A percentile compares a stretch with the other conserved stretches of the same genome.
Evolutionary conservation across 1,140 invertebrate genomes (phyloP).

Genomic region (Apis laboriosa): DNA sequence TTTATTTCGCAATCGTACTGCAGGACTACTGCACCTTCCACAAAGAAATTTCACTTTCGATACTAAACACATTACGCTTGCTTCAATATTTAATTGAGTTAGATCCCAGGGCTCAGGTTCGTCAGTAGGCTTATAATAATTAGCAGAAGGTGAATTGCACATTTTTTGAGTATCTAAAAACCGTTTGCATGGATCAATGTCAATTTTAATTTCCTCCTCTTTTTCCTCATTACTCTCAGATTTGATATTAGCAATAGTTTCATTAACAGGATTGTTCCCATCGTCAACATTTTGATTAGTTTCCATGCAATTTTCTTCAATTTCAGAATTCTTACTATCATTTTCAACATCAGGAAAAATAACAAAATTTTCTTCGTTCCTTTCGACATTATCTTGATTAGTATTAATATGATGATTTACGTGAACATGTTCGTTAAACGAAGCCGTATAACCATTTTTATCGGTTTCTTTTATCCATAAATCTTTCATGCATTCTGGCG

Average conservation of each 20-base stretch:
- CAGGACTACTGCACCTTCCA: slow-evolving; percentile 87
- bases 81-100: slow-evolving; percentile 93
- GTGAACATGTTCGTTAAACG: slow-evolving; percentile 50
- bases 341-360: slow-evolving; percentile 79
- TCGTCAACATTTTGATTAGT: slow-evolving; percentile 55
- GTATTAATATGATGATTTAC: neutral
- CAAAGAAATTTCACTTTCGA: slow-evolving; percentile 90
- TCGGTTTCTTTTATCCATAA: slow-evolving; percentile 81
- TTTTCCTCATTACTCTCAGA: slow-evolving; percentile 40
- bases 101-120: slow-evolving; percentile 94
- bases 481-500: slow-evolving; percentile 83
- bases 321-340: slow-evolving; percentile 64
- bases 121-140: slow-evolving; percentile 91
- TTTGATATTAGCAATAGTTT: slow-evolving; percentile 45
- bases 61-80: slow-evolving; percentile 92
- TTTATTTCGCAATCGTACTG: slow-evolving; percentile 83
- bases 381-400: slow-evolving; percentile 22
- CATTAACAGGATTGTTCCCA: slow-evolving; percentile 49
- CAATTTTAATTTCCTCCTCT: slow-evolving; percentile 62
- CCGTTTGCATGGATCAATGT: slow-evolving; percentile 74
- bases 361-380: slow-evolving; percentile 74
- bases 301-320: neutral
- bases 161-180: slow-evolving; percentile 88
- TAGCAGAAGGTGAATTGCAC: slow-evolving; percentile 89
- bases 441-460: slow-evolving; percentile 63